Conservation (phyloP, 2,113 vertebrate species). For the Cinclus cinclus region DNA sequence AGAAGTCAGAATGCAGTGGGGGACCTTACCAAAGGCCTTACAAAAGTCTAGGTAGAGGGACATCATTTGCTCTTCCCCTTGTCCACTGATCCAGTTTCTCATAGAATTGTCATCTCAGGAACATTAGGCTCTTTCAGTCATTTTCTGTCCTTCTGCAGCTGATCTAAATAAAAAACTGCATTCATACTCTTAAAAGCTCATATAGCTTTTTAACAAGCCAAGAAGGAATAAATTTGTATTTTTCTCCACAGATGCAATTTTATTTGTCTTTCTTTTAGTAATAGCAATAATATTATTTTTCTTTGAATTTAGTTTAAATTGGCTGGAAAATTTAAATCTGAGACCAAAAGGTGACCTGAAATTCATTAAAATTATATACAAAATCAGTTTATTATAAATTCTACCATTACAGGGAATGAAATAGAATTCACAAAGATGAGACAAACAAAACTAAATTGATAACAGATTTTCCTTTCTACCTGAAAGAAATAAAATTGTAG, state of each 20-base stretch:
- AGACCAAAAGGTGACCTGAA: background rate
- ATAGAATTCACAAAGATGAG: background rate
- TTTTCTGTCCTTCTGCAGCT: background rate
- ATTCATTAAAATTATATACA: background rate
- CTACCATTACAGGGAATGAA: conserved; percentile 15
- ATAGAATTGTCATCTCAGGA: background rate
- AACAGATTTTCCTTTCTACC: conserved; percentile 67
- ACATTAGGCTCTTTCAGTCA: background rate
- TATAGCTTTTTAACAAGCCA: background rate
- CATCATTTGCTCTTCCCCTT: background rate
- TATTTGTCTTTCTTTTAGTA: background rate
- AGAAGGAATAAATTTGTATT: background rate
- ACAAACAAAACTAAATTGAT: conserved; percentile 35
- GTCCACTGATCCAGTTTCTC: background rate
- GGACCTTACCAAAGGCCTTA: background rate
- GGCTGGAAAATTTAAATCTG: background rate
- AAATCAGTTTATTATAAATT: background rate
- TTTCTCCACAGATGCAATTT: background rate
- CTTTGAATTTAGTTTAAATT: conserved; percentile 16
- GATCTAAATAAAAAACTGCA: background rate
- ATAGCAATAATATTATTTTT: background rate
- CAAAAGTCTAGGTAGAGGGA: background rate
- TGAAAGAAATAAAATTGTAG: conserved; percentile 48
- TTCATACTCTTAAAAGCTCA: background rate
- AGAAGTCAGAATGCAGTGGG: background rate